Conservation (phyloP, 2,113 vertebrate genomes). For the Xiphophorus hellerii region DNA sequence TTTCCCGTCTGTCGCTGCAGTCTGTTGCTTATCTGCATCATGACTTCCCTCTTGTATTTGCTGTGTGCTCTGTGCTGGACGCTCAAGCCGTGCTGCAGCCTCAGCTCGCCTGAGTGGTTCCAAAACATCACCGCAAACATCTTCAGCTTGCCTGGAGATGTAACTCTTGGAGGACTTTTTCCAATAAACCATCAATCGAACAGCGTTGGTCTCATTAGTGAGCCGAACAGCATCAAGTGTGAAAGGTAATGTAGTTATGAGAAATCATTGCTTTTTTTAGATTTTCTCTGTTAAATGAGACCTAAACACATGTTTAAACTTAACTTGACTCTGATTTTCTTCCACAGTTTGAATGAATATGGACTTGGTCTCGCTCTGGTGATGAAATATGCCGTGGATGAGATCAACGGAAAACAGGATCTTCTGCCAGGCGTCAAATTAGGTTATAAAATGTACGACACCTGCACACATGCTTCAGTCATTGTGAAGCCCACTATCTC, state of each 20-base stretch:
- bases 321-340: neutral
- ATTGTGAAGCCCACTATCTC: slow-evolving; percentile 82
- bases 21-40: slow-evolving; percentile 32
- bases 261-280: neutral
- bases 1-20: neutral
- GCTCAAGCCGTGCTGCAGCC: slow-evolving; percentile 19
- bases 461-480: slow-evolving; percentile 75
- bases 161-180: slow-evolving; percentile 88
- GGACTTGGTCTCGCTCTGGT: slow-evolving; percentile 84
- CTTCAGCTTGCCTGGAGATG: slow-evolving; percentile 81
- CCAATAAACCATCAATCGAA: slow-evolving; percentile 75
- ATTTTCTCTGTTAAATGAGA: neutral
- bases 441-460: slow-evolving; percentile 83
- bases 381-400: slow-evolving; percentile 87
- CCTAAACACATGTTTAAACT: neutral
- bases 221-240: slow-evolving; percentile 75
- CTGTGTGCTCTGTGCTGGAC: slow-evolving; percentile 51
- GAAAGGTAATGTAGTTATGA: slow-evolving; percentile 74
- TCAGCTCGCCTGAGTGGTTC: slow-evolving; percentile 57
- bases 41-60: slow-evolving; percentile 48
- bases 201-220: slow-evolving; percentile 38
- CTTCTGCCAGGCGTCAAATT: slow-evolving; percentile 83
- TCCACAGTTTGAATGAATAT: slow-evolving; percentile 67
- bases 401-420: slow-evolving; percentile 84
- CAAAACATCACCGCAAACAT: slow-evolving; percentile 67